A percentile compares a stretch with the other conserved stretches of the same genome.
These are phyloP conservation scores for Philaethria dido DNA, from an alignment of 2,888 invertebrate species.

Conservation along the genomic window DNA sequence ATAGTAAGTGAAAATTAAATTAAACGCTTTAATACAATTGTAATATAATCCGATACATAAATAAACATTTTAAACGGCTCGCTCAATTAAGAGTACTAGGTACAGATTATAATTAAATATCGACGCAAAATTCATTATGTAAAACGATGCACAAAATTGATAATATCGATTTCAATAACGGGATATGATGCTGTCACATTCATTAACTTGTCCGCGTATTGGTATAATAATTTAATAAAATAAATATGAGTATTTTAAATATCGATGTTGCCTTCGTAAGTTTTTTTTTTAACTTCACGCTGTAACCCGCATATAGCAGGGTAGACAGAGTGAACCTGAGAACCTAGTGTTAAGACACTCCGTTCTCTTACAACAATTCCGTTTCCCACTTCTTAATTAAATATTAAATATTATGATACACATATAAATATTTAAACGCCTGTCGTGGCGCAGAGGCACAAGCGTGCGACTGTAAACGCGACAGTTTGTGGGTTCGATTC, in stretches of 20 bases:
- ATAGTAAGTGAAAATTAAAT: neutral
- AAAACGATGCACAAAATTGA: conserved; percentile 15
- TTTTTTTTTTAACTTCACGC: neutral
- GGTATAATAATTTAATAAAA: conserved; percentile 15
- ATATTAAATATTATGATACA: no score
- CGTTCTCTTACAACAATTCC: no score
- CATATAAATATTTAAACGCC: no score
- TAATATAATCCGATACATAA: neutral
- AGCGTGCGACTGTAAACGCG: no score
- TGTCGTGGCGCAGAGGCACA: no score
- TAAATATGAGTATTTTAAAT: neutral
- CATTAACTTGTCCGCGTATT: conserved; percentile 6
- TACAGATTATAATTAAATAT: conserved; percentile 7
- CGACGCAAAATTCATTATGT: neutral
- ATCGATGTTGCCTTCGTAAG: neutral
- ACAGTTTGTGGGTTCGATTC: no score
- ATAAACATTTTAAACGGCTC: neutral
- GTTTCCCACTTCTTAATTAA: no score
- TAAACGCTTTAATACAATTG: neutral
- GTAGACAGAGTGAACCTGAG: no score
- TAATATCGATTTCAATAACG: conserved; percentile 17
- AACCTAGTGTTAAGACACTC: no score
- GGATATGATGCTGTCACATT: conserved; percentile 4
- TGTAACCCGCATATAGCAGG: no score
- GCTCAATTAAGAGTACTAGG: neutral